phyloP scores from a whole-genome alignment of 2,888 invertebrate genomes.

The Quadroppia sp. region DNA sequence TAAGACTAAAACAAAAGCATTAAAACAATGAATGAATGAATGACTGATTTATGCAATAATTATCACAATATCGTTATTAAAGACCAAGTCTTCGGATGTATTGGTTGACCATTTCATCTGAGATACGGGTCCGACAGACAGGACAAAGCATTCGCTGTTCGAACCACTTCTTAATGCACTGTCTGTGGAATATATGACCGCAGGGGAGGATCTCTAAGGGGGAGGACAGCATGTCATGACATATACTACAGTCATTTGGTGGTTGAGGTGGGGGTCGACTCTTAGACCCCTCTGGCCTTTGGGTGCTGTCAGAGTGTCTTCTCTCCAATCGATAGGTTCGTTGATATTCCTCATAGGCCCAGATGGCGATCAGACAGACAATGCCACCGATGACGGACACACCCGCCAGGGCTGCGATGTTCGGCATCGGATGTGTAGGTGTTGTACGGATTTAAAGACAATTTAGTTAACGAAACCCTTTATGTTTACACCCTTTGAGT shows the following conservation, averaged over 20 bases:
- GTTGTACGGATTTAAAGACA: too few relatives aligned
- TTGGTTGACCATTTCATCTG: background rate
- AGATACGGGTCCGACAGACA: background rate
- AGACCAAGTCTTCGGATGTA: constrained; percentile 19
- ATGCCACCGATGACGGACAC: background rate
- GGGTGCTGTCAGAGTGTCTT: background rate
- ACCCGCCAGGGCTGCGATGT: background rate
- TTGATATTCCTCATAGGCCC: constrained; percentile 12
- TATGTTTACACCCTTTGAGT: too few relatives aligned
- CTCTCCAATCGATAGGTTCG: background rate
- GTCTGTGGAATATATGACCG: constrained; percentile 26
- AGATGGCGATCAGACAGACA: background rate
- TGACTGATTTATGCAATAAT: too few relatives aligned
- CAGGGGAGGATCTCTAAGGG: constrained; percentile 23
- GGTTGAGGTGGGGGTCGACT: background rate
- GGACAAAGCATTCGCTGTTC: background rate
- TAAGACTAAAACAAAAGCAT: too few relatives aligned
- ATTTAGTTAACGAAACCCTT: too few relatives aligned
- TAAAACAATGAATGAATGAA: too few relatives aligned
- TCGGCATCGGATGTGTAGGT: background rate
- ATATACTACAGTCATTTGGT: constrained; percentile 21
- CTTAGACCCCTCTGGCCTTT: background rate
- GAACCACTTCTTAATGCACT: constrained; percentile 32
- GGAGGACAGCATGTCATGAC: background rate
- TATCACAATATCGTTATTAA: background rate